Percentiles rank a stretch among this genome's conserved stretches.
phyloP scores from a whole-genome alignment of 2,888 invertebrate genomes.

The Troides helena region DNA sequence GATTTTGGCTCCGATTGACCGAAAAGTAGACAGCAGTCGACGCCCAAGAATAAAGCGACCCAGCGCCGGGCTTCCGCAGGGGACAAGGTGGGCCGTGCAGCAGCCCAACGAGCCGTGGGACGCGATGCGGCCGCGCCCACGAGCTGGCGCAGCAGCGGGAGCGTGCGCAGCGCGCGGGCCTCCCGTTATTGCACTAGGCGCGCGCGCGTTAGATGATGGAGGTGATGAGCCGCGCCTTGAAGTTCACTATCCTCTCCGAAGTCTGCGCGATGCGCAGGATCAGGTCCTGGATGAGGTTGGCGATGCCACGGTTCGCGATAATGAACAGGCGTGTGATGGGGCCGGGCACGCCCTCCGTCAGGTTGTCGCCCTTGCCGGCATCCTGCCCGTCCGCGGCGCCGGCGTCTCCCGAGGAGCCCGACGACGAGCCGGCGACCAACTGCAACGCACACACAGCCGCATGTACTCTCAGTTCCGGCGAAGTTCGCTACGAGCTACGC shows the following conservation, averaged over 20 bases:
- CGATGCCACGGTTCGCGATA: conserved; percentile 91
- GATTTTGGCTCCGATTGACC: conserved; percentile 23
- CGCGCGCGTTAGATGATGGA: conserved; percentile 87
- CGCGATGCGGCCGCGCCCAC: background rate
- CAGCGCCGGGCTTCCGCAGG: conserved; percentile 1
- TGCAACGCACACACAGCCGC: conserved; percentile 57
- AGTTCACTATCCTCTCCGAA: conserved; percentile 95
- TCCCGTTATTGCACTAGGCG: conserved; percentile 55
- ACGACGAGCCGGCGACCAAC: conserved; percentile 87
- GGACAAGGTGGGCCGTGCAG: background rate
- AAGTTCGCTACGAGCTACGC: background rate
- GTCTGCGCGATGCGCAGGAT: conserved; percentile 94
- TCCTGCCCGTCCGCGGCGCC: conserved; percentile 76
- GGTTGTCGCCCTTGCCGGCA: conserved; percentile 83
- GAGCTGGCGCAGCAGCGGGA: background rate
- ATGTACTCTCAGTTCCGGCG: background rate
- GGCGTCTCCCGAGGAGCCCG: conserved; percentile 79
- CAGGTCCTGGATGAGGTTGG: conserved; percentile 92
- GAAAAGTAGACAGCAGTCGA: conserved; percentile 10
- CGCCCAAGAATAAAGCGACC: conserved; percentile 12
- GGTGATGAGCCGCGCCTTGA: conserved; percentile 94
- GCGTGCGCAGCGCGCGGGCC: conserved; percentile 32
- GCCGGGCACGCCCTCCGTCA: conserved; percentile 91
- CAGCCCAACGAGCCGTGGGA: background rate
- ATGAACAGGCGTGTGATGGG: conserved; percentile 92